Conservation (phyloP, 2,888 invertebrate species). For the Drosophila infuscata region DNA sequence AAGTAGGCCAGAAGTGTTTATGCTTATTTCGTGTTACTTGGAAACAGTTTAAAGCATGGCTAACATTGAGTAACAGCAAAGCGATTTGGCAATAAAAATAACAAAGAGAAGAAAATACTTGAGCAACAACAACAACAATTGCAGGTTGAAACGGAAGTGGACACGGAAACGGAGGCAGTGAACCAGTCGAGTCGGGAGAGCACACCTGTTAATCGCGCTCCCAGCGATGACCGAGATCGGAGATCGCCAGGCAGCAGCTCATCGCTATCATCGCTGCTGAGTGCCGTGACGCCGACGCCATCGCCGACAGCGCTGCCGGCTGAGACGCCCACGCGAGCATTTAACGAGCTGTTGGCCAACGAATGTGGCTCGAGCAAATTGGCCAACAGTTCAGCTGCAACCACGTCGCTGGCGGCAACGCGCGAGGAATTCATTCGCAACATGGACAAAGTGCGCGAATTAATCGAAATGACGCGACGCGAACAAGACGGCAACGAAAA, state of each 20-base stretch:
- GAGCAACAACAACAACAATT: slow-evolving; percentile 33
- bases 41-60: slow-evolving; percentile 1
- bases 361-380: slow-evolving; percentile 44
- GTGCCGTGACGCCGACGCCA: slow-evolving; percentile 48
- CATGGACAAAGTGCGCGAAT: slow-evolving; percentile 84
- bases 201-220: slow-evolving; percentile 81
- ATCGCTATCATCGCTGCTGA: slow-evolving; percentile 51
- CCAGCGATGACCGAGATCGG: slow-evolving; percentile 20
- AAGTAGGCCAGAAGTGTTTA: slow-evolving; percentile 38
- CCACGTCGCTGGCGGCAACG: slow-evolving; percentile 72
- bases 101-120: slow-evolving; percentile 6
- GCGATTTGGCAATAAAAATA: background rate
- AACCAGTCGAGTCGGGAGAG: slow-evolving; percentile 71
- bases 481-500: slow-evolving; percentile 37
- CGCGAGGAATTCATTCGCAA: slow-evolving; percentile 72
- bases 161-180: slow-evolving; percentile 46
- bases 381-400: slow-evolving; percentile 67
- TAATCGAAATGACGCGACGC: slow-evolving; percentile 77
- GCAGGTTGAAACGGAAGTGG: slow-evolving; percentile 67
- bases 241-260: slow-evolving; percentile 31
- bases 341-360: slow-evolving; percentile 39
- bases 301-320: slow-evolving; percentile 17
- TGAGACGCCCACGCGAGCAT: slow-evolving; percentile 43
- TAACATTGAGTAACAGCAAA: slow-evolving; percentile 22
- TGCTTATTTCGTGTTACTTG: slow-evolving; percentile 7